Evolutionary conservation across 92 coral and sea anemone genomes (phyloP), one percentile per base, ranked within the genome.

Genomic region (Micromussa lordhowensis): DNA sequence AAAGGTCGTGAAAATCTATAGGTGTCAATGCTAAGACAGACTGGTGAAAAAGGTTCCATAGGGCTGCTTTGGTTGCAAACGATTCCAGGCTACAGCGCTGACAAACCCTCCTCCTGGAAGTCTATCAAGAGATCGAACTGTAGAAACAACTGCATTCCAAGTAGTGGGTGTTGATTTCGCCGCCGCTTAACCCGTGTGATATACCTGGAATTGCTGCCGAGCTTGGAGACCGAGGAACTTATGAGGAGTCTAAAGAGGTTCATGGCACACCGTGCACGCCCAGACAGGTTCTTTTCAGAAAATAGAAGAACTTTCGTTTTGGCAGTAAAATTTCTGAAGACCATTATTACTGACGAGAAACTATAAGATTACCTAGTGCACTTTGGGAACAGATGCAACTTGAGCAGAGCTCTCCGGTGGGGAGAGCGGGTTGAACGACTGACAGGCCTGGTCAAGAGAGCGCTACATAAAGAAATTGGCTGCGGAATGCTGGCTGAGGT

Each of bases 11-110:
- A 79, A 28, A 59, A 31, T 8, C 48, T 85, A 63, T 80, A 90
- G 93, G 78, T 90, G 0, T 87, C 89, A 34, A 68, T 86, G 36
- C 48, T 85, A 22, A 69, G 93, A 29, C 75, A n/a, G 86, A 79
- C 63, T 89, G 30, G 68, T 32, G 17, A 90, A 70, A 35, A 86
- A 68, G 35, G 74, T 72, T 21, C 58, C 72, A 16, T 85, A 79
- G 57, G 28, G 29, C 15, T 90, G 81, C 49, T 78, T 26, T 2
- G 83, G 84, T 11, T 89, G 85, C 36, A 89, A 83, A 36, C 28
- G 79, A 22, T 84, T 83, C 28, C 85, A 81, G 38, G 80, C 32
- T 14, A 28, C 59, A 12, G 68, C 24, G 2, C 54, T 30, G 10
- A 78, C 79, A 17, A 51, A 19, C 26, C 88, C 88, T 63, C 85